A percentile compares a stretch with the other conserved stretches of the same genome.
Evolutionary conservation across 2,113 vertebrate genomes (phyloP).

Genomic region (Talpa occidentalis): DNA sequence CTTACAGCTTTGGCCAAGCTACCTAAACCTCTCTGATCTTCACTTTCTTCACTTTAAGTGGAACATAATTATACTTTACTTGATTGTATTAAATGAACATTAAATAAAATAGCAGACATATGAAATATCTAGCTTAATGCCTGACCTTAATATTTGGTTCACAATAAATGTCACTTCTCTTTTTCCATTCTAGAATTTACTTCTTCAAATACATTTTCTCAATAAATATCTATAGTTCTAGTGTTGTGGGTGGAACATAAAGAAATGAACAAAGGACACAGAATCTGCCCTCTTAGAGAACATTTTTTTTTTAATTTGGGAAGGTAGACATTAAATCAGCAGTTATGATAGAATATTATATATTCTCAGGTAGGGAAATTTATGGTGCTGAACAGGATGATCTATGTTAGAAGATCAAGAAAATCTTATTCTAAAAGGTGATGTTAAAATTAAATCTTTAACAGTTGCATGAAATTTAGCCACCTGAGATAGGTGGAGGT

Average conservation of each 20-base stretch:
- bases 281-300: background rate
- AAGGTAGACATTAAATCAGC: background rate
- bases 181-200: slow-evolving; percentile 13
- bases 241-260: background rate
- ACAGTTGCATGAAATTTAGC: background rate
- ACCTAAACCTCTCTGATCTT: background rate
- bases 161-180: background rate
- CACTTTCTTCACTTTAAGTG: slow-evolving; percentile 21
- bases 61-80: background rate
- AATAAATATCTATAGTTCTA: background rate
- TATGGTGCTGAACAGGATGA: background rate
- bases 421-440: background rate
- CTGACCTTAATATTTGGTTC: background rate
- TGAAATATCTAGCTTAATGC: background rate
- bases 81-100: background rate
- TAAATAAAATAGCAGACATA: background rate
- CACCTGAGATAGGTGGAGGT: background rate
- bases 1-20: background rate
- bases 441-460: background rate
- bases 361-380: background rate
- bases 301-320: background rate
- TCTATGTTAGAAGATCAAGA: background rate
- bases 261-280: background rate
- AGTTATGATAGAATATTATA: background rate
- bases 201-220: background rate